Percentiles rank a stretch among this genome's conserved stretches.
Conservation (phyloP, 1,140 invertebrate genomes). For the Penaeus indicus region DNA sequence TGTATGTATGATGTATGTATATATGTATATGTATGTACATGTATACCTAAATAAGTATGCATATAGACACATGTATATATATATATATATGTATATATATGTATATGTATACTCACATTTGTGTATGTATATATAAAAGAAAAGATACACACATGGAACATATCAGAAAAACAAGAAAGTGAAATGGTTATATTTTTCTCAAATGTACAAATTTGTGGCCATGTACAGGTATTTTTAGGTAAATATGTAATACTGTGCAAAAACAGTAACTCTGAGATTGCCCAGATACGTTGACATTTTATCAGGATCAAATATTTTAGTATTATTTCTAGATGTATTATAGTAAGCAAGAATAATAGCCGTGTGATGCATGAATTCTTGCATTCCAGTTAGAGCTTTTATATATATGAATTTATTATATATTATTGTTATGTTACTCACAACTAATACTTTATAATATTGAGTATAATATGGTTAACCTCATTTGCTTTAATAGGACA, state of each 20-base stretch:
- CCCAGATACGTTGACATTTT: conserved; percentile 32
- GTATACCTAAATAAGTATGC: too few relatives aligned
- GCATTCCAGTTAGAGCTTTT: conserved; percentile 60
- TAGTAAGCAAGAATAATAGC: conserved; percentile 31
- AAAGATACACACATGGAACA: neutral
- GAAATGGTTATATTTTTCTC: neutral
- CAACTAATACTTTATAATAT: conserved; percentile 60
- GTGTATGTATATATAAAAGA: neutral
- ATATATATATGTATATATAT: too few relatives aligned
- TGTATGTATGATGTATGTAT: too few relatives aligned
- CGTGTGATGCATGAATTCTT: conserved; percentile 53
- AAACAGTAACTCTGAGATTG: conserved; percentile 37
- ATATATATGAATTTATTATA: conserved; percentile 62
- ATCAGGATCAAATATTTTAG: conserved; percentile 62
- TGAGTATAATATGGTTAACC: conserved; percentile 50
- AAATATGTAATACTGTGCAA: conserved; percentile 20
- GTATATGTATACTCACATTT: too few relatives aligned
- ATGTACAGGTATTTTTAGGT: conserved; percentile 56
- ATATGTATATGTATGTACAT: too few relatives aligned
- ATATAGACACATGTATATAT: too few relatives aligned
- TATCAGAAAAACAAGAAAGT: neutral
- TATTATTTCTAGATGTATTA: conserved; percentile 61
- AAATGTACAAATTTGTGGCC: conserved; percentile 62
- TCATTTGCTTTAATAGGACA: conserved; percentile 64
- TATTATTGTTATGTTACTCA: conserved; percentile 60